Conservation (phyloP, 2,888 invertebrate genomes). For the Myopa testacea region DNA sequence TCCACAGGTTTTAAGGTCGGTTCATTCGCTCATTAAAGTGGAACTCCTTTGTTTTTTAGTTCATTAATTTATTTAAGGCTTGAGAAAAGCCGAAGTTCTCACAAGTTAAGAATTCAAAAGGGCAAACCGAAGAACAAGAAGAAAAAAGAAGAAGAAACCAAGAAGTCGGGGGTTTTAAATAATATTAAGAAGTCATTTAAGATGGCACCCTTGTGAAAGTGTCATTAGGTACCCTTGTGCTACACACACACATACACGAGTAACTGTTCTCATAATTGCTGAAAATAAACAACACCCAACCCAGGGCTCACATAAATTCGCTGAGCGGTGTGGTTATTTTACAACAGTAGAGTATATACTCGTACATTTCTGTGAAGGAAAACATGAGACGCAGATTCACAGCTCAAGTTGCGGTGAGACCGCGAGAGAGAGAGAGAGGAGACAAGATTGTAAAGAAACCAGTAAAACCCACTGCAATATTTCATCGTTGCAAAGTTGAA, state of each 20-base stretch:
- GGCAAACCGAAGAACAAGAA: neutral
- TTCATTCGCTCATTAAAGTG: neutral
- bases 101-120: neutral
- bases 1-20: neutral
- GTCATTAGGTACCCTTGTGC: too few species aligned
- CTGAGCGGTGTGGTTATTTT: constrained; percentile 5
- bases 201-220: too few species aligned
- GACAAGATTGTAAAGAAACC: too few species aligned
- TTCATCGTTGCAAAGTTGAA: too few species aligned
- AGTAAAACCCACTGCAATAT: too few species aligned
- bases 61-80: neutral
- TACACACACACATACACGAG: neutral
- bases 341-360: too few species aligned
- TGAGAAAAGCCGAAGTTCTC: neutral
- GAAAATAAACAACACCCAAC: neutral
- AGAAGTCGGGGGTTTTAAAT: neutral
- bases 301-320: constrained; percentile 19
- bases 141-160: neutral
- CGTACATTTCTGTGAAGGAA: constrained; percentile 8
- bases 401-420: too few species aligned
- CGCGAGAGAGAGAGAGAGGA: too few species aligned
- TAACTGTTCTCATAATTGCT: neutral
- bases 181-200: too few species aligned
- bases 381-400: constrained; percentile 10
- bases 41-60: neutral